phyloP scores from a whole-genome alignment of 1,140 invertebrate species.

The Lasioglossum baleicum region DNA sequence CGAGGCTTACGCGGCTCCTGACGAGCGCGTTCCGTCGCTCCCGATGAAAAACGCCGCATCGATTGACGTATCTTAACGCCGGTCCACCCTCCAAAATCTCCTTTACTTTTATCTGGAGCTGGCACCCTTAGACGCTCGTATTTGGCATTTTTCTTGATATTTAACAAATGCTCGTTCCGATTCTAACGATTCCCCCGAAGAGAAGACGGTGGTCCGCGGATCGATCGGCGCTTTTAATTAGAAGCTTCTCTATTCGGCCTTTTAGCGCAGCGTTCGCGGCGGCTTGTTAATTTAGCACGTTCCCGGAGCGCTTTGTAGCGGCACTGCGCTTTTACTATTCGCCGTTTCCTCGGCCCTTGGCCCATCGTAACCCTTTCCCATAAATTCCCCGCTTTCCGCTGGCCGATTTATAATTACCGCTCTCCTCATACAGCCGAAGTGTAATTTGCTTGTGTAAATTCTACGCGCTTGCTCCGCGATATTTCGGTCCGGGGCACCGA shows the following conservation, averaged over 20 bases:
- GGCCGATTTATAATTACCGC: conserved; percentile 65
- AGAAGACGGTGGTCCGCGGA: background rate
- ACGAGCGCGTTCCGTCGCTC: background rate
- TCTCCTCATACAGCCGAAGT: conserved; percentile 57
- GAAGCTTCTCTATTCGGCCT: conserved; percentile 1
- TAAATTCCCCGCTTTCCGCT: conserved; percentile 57
- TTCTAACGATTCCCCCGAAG: background rate
- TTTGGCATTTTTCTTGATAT: too few species aligned
- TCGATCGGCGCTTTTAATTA: conserved; percentile 34
- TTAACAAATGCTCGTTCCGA: too few species aligned
- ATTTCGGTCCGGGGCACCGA: conserved; percentile 30
- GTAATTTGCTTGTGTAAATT: conserved; percentile 66
- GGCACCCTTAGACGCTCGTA: too few species aligned
- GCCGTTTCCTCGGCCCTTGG: conserved; percentile 55
- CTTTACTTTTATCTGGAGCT: too few species aligned
- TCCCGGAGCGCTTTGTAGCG: conserved; percentile 15
- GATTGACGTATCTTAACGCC: background rate
- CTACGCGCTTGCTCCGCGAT: conserved; percentile 52
- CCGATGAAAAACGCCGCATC: background rate
- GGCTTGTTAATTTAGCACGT: conserved; percentile 18
- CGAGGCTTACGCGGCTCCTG: background rate
- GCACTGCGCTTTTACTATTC: conserved; percentile 46
- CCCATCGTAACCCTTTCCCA: conserved; percentile 52
- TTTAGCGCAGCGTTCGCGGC: background rate
- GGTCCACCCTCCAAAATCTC: too few species aligned